Evolutionary conservation across 2,113 vertebrate genomes (phyloP).

Genomic region (Poicephalus meyeri): DNA sequence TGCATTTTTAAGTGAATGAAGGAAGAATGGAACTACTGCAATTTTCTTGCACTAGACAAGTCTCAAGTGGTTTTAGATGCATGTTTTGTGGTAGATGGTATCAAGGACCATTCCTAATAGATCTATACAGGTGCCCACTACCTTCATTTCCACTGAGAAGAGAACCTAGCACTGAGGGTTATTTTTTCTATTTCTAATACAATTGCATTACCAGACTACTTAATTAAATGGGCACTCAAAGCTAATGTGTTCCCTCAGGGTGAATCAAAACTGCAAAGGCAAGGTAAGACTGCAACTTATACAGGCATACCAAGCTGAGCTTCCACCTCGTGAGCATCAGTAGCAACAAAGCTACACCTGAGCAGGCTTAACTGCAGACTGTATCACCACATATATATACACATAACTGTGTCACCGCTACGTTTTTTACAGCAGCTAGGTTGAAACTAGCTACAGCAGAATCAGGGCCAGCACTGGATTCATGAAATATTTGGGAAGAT

Average conservation of each 20-base stretch:
- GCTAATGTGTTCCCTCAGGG: neutral
- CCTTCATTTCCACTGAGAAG: neutral
- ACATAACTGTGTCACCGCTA: neutral
- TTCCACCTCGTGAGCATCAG: neutral
- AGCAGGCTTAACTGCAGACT: neutral
- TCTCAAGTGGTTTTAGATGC: neutral
- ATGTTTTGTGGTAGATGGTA: neutral
- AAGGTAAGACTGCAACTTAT: neutral
- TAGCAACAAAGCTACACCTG: neutral
- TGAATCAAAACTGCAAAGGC: neutral
- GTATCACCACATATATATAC: neutral
- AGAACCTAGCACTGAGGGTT: neutral
- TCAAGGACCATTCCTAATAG: neutral
- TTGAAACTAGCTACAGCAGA: neutral
- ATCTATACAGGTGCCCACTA: neutral
- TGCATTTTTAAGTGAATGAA: neutral
- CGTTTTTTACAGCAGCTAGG: neutral
- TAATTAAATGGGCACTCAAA: constrained; percentile 52
- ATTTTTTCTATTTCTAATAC: neutral
- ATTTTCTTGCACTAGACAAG: neutral
- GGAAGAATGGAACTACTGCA: neutral
- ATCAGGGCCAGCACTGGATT: neutral
- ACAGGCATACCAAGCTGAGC: neutral
- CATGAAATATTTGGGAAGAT: neutral
- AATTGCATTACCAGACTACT: neutral